These are phyloP conservation scores for Oreochromis niloticus DNA, from an alignment of 2,113 vertebrate genomes.

Conservation along the genomic window DNA sequence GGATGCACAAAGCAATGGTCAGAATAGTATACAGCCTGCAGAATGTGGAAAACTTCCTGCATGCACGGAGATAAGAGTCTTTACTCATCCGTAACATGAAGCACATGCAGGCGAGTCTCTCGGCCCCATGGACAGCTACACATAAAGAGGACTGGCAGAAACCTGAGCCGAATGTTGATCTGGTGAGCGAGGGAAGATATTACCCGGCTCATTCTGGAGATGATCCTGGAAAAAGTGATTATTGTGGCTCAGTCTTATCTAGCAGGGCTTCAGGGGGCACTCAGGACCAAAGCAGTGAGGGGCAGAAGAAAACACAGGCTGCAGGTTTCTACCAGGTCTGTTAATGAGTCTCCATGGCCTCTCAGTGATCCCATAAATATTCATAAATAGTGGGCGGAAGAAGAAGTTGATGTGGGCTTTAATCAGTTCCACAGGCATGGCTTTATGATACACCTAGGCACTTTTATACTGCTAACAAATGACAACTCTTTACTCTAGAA, in stretches of 20 bases:
- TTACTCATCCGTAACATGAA: neutral
- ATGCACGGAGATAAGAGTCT: neutral
- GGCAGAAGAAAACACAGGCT: neutral
- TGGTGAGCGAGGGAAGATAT: neutral
- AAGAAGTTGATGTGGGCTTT: neutral
- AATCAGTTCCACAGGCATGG: neutral
- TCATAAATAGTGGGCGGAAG: neutral
- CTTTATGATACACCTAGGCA: neutral
- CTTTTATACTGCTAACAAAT: neutral
- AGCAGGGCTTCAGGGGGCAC: neutral
- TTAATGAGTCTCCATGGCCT: conserved; percentile 14
- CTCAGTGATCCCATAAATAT: conserved; percentile 10
- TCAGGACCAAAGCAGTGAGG: neutral
- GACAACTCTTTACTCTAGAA: neutral
- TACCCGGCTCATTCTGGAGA: neutral
- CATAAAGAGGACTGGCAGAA: neutral
- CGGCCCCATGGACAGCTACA: neutral
- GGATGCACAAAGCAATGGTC: neutral
- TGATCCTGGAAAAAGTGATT: conserved; percentile 3
- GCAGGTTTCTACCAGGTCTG: neutral
- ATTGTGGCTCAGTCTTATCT: neutral
- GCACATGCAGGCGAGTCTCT: neutral
- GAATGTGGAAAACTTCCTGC: neutral
- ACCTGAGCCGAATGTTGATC: neutral
- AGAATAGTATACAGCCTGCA: neutral